Percentiles rank a stretch among this genome's conserved stretches.
phyloP scores from a whole-genome alignment of 2,888 invertebrate species.

The Sphaeridia pumilis region DNA sequence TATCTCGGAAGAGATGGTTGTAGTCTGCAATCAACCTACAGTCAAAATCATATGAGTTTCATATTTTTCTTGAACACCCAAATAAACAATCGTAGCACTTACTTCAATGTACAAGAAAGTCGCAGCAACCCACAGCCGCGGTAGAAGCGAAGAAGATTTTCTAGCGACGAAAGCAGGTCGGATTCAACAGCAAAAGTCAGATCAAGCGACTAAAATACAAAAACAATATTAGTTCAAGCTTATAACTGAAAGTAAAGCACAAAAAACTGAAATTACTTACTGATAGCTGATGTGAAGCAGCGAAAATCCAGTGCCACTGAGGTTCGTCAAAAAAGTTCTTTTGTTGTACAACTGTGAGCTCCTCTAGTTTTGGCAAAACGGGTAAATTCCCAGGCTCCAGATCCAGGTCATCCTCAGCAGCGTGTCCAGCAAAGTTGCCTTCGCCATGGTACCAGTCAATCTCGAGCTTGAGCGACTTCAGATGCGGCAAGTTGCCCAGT shows the following conservation, averaged over 20 bases:
- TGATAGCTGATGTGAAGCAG: not conserved
- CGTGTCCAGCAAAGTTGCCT: not conserved
- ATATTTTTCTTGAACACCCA: not conserved
- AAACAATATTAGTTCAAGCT: no score
- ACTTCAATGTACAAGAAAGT: not conserved
- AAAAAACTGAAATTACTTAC: no score
- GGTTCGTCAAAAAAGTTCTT: not conserved
- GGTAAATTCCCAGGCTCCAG: not conserved
- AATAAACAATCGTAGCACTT: not conserved
- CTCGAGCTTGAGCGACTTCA: not conserved
- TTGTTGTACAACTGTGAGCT: not conserved
- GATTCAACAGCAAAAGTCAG: not conserved
- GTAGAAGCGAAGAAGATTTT: not conserved
- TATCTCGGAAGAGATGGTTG: no score
- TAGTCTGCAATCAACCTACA: no score
- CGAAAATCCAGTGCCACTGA: not conserved
- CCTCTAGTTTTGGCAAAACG: not conserved
- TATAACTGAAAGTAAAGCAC: no score
- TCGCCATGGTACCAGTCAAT: not conserved
- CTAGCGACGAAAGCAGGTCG: not conserved
- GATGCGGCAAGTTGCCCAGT: not conserved
- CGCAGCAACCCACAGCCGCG: not conserved
- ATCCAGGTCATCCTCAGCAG: no score
- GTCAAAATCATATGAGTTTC: not conserved
- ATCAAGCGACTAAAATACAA: no score